A percentile compares a stretch with the other conserved stretches of the same genome.
These are phyloP conservation scores for Euborellia annulipes DNA, from an alignment of 1,140 invertebrate genomes.

Conservation along the genomic window DNA sequence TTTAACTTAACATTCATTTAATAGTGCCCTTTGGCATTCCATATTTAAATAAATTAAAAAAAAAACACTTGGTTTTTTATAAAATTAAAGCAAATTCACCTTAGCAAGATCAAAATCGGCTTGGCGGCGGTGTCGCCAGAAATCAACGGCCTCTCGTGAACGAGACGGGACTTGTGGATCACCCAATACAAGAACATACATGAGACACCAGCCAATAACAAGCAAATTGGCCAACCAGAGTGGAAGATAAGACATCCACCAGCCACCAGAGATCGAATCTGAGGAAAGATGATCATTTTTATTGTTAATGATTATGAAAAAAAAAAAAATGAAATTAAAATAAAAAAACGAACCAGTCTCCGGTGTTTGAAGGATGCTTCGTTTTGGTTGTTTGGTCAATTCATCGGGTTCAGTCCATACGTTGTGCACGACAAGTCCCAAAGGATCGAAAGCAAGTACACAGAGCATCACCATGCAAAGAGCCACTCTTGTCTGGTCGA, in stretches of 20 bases:
- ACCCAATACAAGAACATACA: conserved; percentile 71
- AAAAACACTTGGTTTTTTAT: too few relatives aligned
- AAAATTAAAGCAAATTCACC: too few relatives aligned
- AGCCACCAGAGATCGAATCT: too few relatives aligned
- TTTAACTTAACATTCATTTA: too few relatives aligned
- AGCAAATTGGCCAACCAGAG: conserved; percentile 58
- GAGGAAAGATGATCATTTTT: too few relatives aligned
- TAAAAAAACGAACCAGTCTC: too few relatives aligned
- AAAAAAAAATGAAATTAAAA: too few relatives aligned
- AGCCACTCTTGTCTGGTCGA: conserved; percentile 70
- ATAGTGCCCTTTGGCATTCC: too few relatives aligned
- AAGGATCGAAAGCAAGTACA: conserved; percentile 80
- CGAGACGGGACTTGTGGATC: conserved; percentile 68
- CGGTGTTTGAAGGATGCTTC: background rate
- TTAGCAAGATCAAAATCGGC: conserved; percentile 64
- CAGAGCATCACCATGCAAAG: conserved; percentile 82
- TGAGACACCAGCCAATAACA: conserved; percentile 53
- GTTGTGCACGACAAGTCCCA: conserved; percentile 49
- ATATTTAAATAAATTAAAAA: too few relatives aligned
- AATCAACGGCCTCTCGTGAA: conserved; percentile 54
- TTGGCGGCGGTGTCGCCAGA: conserved; percentile 68
- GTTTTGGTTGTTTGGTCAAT: background rate
- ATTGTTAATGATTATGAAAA: too few relatives aligned
- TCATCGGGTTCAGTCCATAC: conserved; percentile 14
- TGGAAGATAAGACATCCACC: conserved; percentile 1